Base-by-base conservation (phyloP, 2,113 vertebrate species). In the Danionella cerebrum region DNA sequence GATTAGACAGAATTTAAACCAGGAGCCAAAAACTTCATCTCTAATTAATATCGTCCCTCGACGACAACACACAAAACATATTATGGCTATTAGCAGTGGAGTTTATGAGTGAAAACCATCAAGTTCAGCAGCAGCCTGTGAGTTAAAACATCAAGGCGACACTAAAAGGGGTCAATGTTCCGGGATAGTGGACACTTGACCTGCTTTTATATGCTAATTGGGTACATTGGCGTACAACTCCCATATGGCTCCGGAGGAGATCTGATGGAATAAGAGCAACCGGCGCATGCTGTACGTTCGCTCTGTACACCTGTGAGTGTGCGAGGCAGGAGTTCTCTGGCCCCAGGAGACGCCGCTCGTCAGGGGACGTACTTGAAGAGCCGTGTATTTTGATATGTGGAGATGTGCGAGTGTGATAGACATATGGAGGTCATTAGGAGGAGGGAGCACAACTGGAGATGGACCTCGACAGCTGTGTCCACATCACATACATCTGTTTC, bases 391-490 rank as follows among this genome's bases (percentile, higher is more conserved):
- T 66, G n/a, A n/a, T n/a, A 16, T 59, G 19, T 68, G 39, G 42
- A 12, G 45, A 13, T 62, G 41, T 70, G 52, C 31, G 44, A 14
- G 21, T 22, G 52, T 38, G 48, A 65, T 64, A 39, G 71, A 65
- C 65, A 69, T 70, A 71, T 68, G 47, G 62, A 77, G 71, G 71
- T 69, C 70, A 76, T 72, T 72, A 66, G 53, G 62, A 69, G 47
- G 58, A 36, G 51, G 70, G 50, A 60, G 39, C 67, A 52, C 27
- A 68, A 69, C 29, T 65, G 62, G 59, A 70, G 44, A 65, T 65
- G 60, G 60, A 65, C 65, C 65, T 60, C 52, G 22, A 54, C 70
- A 76, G 69, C 59, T 76, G 70, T 64, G 65, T 65, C 65, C 70
- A 70, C 14, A 69, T 76, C 35, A 50, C 31, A 72, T 21, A 18